These are phyloP conservation scores for Dysdera silvatica DNA, from an alignment of 1,140 invertebrate species.

Conservation along the genomic window DNA sequence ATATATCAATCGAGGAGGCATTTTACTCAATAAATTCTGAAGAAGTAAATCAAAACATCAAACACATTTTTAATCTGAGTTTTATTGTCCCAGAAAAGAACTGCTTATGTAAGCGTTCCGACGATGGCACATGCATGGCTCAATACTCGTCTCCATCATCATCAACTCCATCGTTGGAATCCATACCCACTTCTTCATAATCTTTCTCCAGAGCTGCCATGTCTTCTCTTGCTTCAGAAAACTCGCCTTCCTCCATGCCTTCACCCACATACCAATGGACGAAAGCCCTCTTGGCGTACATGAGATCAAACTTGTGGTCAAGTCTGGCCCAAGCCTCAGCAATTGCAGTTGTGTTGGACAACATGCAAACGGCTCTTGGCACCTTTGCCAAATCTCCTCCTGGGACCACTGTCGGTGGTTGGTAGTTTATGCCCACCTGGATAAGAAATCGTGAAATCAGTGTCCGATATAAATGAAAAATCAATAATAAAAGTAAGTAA, in stretches of 20 bases:
- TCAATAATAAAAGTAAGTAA: no score
- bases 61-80: no score
- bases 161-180: slow-evolving; percentile 50
- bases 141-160: slow-evolving; percentile 48
- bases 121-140: no score
- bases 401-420: slow-evolving; percentile 72
- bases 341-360: slow-evolving; percentile 59
- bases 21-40: no score
- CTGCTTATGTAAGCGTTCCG: no score
- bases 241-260: slow-evolving; percentile 41
- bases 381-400: slow-evolving; percentile 79
- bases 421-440: slow-evolving; percentile 60
- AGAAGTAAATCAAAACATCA: no score
- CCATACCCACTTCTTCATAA: slow-evolving; percentile 59
- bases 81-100: no score
- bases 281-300: slow-evolving; percentile 52
- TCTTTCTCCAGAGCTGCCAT: slow-evolving; percentile 55
- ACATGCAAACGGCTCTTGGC: slow-evolving; percentile 73
- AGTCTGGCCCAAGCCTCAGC: slow-evolving; percentile 60
- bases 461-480: no score
- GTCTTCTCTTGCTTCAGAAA: slow-evolving; percentile 55
- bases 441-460: no score
- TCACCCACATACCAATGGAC: slow-evolving; percentile 47
- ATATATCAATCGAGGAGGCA: no score
- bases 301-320: slow-evolving; percentile 54